Base-by-base conservation (phyloP, 2,888 invertebrate genomes). In the Lasioglossum calceatum region DNA sequence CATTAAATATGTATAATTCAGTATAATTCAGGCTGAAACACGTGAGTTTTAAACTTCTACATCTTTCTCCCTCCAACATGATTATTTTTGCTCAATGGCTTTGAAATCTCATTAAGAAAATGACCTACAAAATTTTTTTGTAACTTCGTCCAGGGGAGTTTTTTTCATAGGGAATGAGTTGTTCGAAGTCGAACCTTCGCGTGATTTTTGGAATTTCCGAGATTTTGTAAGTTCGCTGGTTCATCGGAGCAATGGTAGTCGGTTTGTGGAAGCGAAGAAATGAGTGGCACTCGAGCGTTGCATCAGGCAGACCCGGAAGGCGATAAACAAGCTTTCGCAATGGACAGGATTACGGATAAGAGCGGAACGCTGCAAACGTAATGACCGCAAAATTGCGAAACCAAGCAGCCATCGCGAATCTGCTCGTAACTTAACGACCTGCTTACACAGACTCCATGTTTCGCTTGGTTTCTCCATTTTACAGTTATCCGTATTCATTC, bases 311-410 rank as follows among this genome's bases (percentile, higher is more conserved):
- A 85, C 85, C 80, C n/a, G 80, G 74, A 42, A 70, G 67, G 67
- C 80, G 85, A 85, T 86, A 86, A 86, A 85, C 86, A 85, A 80
- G 85, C 80, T 86, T 67, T 76, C 85, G 64, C 39, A 39, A 79
- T 85, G 77, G 86, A 71, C 76, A 77, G 87, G 67, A 82, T 86
- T 86, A 77, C 73, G 81, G 81, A 84, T 75, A 64, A 70, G 83
- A 82, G 79, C 77, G 32, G 70, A 79, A 84, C 67, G 76, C 54
- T 73, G 54, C 77, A 61, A 77, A 76, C 73, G 84, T 88, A 88
- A 88, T 82, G 86, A 75, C 76, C 78, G 83, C 77, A 80, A 88
- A 88, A 88, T 87, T 84, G 77, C 82, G 82, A 82, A 80, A 81
- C 82, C 77, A 78, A 79, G 78, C 79, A 81, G 85, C 50, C 44